A percentile compares a stretch with the other conserved stretches of the same genome.
phyloP scores from a whole-genome alignment of 2,797 vertebrate species.

The Pogoniulus pusillus region DNA sequence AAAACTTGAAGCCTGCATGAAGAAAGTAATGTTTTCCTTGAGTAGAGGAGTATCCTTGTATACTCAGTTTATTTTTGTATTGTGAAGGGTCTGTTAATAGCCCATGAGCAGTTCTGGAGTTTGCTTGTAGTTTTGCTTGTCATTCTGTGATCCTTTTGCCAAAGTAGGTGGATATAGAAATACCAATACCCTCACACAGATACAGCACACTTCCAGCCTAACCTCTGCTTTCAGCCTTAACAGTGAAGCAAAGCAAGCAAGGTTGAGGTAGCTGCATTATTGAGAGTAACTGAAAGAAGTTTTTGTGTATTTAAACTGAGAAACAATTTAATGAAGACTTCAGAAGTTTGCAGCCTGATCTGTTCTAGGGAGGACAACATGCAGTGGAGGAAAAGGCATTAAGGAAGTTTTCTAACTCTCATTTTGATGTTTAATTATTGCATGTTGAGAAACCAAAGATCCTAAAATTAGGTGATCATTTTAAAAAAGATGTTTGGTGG shows the following conservation, averaged over 20 bases:
- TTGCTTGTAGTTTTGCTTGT: not conserved
- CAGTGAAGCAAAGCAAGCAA: not conserved
- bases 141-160: not conserved
- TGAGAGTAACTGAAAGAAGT: not conserved
- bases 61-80: not conserved
- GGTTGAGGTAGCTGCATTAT: not conserved
- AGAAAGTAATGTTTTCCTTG: no score
- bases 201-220: not conserved
- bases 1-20: not conserved
- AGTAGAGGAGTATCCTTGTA: not conserved
- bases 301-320: not conserved
- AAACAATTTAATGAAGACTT: not conserved
- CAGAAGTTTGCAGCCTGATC: not conserved
- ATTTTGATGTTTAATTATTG: not conserved
- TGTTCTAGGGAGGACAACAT: not conserved
- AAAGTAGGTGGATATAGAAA: not conserved
- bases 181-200: fast-evolving
- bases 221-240: not conserved
- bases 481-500: no score
- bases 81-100: not conserved
- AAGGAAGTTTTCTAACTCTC: not conserved
- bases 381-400: not conserved
- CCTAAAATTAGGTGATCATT: no score
- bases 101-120: not conserved
- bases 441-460: no score